These are phyloP conservation scores for Julus scandinavius DNA, from an alignment of 2,888 invertebrate genomes.

Conservation along the genomic window DNA sequence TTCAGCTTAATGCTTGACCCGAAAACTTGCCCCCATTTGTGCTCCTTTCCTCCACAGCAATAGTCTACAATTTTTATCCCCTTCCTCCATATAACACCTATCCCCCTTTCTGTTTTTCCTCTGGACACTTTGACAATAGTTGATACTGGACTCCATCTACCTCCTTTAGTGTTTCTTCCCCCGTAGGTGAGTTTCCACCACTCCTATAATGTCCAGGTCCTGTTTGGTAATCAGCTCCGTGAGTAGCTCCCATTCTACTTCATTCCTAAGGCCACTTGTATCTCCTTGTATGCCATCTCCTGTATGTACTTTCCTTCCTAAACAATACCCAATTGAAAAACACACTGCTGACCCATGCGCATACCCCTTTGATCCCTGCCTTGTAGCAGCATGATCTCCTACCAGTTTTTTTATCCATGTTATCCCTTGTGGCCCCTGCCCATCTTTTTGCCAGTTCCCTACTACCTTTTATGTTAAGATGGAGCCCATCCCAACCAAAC, in stretches of 20 bases:
- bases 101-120: neutral
- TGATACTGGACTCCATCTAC: neutral
- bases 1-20: no score
- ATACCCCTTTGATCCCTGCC: no score
- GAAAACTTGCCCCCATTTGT: no score
- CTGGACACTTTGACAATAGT: neutral
- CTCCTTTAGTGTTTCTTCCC: neutral
- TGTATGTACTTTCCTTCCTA: no score
- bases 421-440: neutral
- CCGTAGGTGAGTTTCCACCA: neutral
- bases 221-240: neutral
- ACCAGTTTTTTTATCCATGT: neutral
- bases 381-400: no score
- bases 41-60: no score
- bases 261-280: neutral
- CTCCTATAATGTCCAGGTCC: neutral
- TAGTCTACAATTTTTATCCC: neutral
- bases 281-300: no score
- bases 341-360: accelerated
- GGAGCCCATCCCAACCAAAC: no score
- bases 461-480: no score
- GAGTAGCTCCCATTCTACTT: no score
- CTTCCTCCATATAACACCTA: neutral
- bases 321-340: no score
- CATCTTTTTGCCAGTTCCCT: no score